These are phyloP conservation scores for Cerceris rybyensis DNA, from an alignment of 2,888 invertebrate genomes.

Conservation along the genomic window DNA sequence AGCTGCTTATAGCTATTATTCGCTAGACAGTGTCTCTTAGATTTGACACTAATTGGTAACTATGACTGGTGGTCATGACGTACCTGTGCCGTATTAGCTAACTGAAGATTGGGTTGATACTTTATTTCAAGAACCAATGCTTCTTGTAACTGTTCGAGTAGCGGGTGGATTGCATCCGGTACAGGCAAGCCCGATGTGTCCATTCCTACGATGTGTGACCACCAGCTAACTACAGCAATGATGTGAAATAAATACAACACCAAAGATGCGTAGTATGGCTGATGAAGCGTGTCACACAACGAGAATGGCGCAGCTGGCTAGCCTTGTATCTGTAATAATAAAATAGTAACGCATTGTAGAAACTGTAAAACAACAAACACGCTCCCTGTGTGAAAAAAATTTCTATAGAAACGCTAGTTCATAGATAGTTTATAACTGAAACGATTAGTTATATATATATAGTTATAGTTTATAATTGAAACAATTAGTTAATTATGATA, in stretches of 20 bases:
- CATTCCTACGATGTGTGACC: slow-evolving; percentile 80
- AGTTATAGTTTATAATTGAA: too few relatives aligned
- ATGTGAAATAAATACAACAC: slow-evolving; percentile 60
- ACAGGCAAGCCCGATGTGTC: slow-evolving; percentile 81
- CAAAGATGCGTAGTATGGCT: slow-evolving; percentile 70
- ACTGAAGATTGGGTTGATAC: slow-evolving; percentile 87
- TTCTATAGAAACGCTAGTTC: too few relatives aligned
- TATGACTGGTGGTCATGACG: slow-evolving; percentile 54
- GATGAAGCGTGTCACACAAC: slow-evolving; percentile 77
- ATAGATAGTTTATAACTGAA: too few relatives aligned
- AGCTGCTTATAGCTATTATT: not conserved
- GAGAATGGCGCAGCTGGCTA: slow-evolving; percentile 81
- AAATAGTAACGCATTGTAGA: slow-evolving; percentile 3
- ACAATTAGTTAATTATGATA: too few relatives aligned
- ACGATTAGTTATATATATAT: too few relatives aligned
- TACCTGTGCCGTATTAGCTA: slow-evolving; percentile 87
- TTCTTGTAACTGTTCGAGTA: slow-evolving; percentile 84
- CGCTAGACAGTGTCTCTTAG: not conserved
- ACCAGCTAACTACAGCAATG: slow-evolving; percentile 67
- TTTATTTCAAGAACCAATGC: slow-evolving; percentile 87
- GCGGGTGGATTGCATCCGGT: slow-evolving; percentile 81
- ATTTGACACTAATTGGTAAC: not conserved
- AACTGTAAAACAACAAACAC: too few relatives aligned
- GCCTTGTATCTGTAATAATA: slow-evolving; percentile 78
- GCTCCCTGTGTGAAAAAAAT: too few relatives aligned